phyloP scores from a whole-genome alignment of 2,797 vertebrate species.

The Phoeniculus purpureus region DNA sequence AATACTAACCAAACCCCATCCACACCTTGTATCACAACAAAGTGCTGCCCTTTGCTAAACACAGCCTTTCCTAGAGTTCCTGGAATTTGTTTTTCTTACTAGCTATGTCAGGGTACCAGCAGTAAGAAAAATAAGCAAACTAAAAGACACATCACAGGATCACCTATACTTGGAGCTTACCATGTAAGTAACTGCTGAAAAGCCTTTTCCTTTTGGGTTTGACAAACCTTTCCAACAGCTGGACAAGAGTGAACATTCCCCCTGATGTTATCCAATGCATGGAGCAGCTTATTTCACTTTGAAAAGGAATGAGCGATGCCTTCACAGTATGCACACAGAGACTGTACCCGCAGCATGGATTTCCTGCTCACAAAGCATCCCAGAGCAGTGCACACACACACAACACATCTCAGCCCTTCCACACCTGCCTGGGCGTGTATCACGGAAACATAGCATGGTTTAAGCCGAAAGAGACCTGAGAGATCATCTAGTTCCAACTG shows the following conservation, averaged over 20 bases:
- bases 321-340: rapidly evolving
- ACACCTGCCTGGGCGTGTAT: neutral
- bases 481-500: too few species aligned
- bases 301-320: neutral
- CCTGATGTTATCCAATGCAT: rapidly evolving
- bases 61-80: neutral
- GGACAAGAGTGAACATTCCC: neutral
- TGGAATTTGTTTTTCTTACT: neutral
- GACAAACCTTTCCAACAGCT: neutral
- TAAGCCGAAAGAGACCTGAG: too few species aligned
- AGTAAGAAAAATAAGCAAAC: neutral
- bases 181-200: neutral
- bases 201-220: neutral
- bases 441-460: too few species aligned
- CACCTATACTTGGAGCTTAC: neutral
- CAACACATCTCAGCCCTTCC: rapidly evolving
- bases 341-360: neutral
- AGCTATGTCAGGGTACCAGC: rapidly evolving
- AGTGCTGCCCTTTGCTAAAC: neutral
- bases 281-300: neutral
- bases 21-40: neutral
- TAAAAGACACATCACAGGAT: neutral
- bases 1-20: neutral
- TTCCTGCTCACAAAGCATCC: neutral
- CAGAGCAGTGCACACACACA: rapidly evolving